phyloP scores from a whole-genome alignment of 2,888 invertebrate genomes.

The Hemithea aestivaria region DNA sequence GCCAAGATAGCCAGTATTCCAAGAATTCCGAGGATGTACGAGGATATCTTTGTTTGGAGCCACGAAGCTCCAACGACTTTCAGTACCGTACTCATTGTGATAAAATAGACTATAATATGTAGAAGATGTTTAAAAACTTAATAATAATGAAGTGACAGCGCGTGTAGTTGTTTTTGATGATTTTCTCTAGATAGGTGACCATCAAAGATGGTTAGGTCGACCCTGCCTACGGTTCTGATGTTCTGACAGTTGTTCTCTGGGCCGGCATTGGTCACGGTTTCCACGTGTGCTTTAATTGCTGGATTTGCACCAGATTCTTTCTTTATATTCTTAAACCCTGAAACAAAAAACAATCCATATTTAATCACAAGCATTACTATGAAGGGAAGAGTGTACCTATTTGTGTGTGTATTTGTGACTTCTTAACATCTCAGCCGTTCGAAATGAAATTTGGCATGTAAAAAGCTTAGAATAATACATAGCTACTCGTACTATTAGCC shows the following conservation, averaged over 20 bases:
- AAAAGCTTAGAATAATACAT: too few species aligned
- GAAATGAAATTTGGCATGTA: too few species aligned
- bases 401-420: too few species aligned
- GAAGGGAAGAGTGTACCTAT: too few species aligned
- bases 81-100: conserved; percentile 80
- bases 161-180: conserved; percentile 64
- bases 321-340: conserved; percentile 60
- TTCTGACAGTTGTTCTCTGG: conserved; percentile 47
- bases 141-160: conserved; percentile 79
- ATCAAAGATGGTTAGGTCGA: conserved; percentile 60
- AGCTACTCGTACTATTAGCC: too few species aligned
- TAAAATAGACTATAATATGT: conserved; percentile 65
- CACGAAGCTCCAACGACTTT: conserved; percentile 90
- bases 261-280: conserved; percentile 56
- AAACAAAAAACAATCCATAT: conserved; percentile 44
- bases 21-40: conserved; percentile 84
- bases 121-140: conserved; percentile 74
- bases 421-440: too few species aligned
- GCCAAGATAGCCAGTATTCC: conserved; percentile 83
- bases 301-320: conserved; percentile 45
- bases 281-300: conserved; percentile 37
- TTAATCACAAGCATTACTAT: too few species aligned
- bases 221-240: conserved; percentile 51
- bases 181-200: conserved; percentile 67
- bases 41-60: conserved; percentile 86